phyloP scores from a whole-genome alignment of 2,797 vertebrate genomes.

The Malacoctenus gilli region DNA sequence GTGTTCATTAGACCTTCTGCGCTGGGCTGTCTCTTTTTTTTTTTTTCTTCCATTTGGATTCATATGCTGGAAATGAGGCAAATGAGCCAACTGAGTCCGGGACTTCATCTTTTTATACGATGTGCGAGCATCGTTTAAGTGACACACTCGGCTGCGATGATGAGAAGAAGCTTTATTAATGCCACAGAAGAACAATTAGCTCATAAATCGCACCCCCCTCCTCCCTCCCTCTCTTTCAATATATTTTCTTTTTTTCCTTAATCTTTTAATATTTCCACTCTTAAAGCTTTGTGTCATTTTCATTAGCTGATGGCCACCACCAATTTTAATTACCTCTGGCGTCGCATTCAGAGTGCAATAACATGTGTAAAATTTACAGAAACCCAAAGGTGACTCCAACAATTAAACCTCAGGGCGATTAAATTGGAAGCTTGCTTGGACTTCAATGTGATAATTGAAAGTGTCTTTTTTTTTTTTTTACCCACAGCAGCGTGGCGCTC shows the following conservation, averaged over 20 bases:
- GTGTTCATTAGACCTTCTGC: too few species aligned
- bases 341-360: conserved; percentile 46
- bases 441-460: conserved; percentile 64
- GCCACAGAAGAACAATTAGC: conserved; percentile 31
- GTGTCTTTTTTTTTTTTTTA: too few species aligned
- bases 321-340: conserved; percentile 50
- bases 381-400: conserved; percentile 58
- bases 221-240: too few species aligned
- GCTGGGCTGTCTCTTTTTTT: background rate
- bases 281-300: conserved; percentile 19
- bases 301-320: conserved; percentile 24
- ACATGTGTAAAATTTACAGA: conserved; percentile 43
- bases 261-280: conserved; percentile 5
- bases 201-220: conserved; percentile 25
- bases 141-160: conserved; percentile 7
- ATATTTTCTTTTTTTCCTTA: background rate
- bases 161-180: conserved; percentile 24
- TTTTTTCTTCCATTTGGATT: too few species aligned
- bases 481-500: conserved; percentile 13
- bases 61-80: background rate
- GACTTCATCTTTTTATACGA: conserved; percentile 3
- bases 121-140: background rate
- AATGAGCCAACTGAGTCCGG: background rate
- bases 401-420: conserved; percentile 66
- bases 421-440: conserved; percentile 52